These are phyloP conservation scores for Ataeniobius toweri DNA, from an alignment of 2,797 vertebrate genomes.

Conservation along the genomic window DNA sequence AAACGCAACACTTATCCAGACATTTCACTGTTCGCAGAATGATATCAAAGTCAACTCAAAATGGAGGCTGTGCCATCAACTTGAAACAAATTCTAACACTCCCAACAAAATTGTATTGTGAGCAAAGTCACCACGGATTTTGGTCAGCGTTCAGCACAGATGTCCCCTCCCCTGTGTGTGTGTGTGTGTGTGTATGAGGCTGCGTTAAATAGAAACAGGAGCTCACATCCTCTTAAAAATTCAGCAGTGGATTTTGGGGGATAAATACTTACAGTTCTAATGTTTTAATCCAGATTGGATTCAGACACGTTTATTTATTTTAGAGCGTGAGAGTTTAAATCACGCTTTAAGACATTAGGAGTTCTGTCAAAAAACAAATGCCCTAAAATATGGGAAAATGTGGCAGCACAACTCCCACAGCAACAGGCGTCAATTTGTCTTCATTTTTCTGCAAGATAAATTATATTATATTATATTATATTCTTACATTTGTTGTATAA, in stretches of 20 bases:
- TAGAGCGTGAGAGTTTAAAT: slow-evolving; percentile 65
- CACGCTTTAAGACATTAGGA: slow-evolving; percentile 39
- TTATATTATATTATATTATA: neutral
- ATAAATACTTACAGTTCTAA: slow-evolving; percentile 77
- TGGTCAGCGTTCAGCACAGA: slow-evolving; percentile 79
- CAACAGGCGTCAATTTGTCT: slow-evolving; percentile 21
- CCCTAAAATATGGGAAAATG: slow-evolving; percentile 52
- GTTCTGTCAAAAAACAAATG: slow-evolving; percentile 45
- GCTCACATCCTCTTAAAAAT: slow-evolving; percentile 78
- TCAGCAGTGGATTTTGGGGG: slow-evolving; percentile 73
- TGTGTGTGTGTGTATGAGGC: slow-evolving; percentile 50
- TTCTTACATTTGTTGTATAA: neutral
- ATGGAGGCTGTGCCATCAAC: slow-evolving; percentile 78
- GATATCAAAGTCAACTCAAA: slow-evolving; percentile 81
- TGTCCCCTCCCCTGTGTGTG: slow-evolving; percentile 59
- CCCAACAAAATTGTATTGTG: slow-evolving; percentile 81
- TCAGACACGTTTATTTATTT: slow-evolving; percentile 75
- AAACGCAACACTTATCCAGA: slow-evolving; percentile 79
- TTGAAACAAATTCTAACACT: slow-evolving; percentile 80
- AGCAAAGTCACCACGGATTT: slow-evolving; percentile 71
- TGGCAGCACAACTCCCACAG: slow-evolving; percentile 27
- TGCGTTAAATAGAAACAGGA: slow-evolving; percentile 76
- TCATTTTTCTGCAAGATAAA: slow-evolving; percentile 5
- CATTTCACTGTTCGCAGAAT: slow-evolving; percentile 78
- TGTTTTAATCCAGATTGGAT: slow-evolving; percentile 77